These are phyloP conservation scores for Phocides pigmalion DNA, from an alignment of 1,140 invertebrate genomes.

Conservation along the genomic window DNA sequence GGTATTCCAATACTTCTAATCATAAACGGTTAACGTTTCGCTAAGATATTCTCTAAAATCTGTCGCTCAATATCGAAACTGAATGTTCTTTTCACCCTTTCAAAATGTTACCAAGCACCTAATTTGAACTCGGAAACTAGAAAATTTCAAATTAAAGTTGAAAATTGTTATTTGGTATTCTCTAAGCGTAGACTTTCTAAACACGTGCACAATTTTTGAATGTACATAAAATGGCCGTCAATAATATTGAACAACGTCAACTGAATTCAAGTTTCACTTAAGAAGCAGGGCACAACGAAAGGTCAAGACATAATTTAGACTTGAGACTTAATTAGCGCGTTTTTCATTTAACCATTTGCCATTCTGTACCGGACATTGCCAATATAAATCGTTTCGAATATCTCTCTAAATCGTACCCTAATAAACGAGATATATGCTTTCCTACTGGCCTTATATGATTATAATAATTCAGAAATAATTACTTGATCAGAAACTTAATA, in stretches of 20 bases:
- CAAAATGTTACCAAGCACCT: too few species aligned
- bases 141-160: background rate
- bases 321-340: slow-evolving; percentile 21
- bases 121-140: background rate
- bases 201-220: slow-evolving; percentile 13
- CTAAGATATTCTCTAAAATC: background rate
- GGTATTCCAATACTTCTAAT: background rate
- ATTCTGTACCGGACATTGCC: slow-evolving; percentile 13
- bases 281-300: slow-evolving; percentile 18
- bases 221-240: slow-evolving; percentile 11
- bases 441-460: background rate
- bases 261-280: background rate
- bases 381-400: background rate
- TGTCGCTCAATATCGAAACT: too few species aligned
- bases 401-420: background rate
- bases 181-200: slow-evolving; percentile 12
- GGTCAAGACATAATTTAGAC: slow-evolving; percentile 26
- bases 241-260: slow-evolving; percentile 10
- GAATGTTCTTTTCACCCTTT: too few species aligned
- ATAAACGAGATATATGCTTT: background rate
- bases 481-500: slow-evolving; percentile 14
- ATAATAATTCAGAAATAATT: too few species aligned
- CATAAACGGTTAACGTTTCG: background rate
- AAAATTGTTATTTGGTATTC: slow-evolving; percentile 10
- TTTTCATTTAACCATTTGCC: slow-evolving; percentile 3